Conservation (phyloP, 1,140 invertebrate genomes). For the Doryteuthis pealeii region DNA sequence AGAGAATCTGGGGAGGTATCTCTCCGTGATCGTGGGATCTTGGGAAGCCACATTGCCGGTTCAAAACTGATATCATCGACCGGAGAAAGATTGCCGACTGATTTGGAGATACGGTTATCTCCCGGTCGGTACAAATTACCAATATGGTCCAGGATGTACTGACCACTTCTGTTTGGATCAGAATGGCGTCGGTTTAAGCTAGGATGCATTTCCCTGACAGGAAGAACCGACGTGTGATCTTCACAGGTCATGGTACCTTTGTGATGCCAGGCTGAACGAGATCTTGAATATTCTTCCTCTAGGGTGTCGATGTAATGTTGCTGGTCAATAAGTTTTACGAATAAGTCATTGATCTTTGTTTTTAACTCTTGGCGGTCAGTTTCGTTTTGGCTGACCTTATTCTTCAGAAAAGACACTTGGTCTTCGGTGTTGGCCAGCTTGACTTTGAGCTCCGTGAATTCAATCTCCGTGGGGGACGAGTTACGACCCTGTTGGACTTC, state of each 20-base stretch:
- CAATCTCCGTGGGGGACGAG: constrained; percentile 3
- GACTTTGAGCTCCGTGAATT: constrained; percentile 12
- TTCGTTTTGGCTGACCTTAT: constrained; percentile 5
- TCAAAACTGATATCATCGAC: not conserved
- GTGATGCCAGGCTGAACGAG: not conserved
- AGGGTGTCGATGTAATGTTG: constrained; percentile 9
- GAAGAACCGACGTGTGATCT: not conserved
- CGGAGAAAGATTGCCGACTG: not conserved
- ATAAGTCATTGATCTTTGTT: constrained; percentile 4
- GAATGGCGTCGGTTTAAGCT: not conserved
- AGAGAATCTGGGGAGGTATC: constrained; percentile 5
- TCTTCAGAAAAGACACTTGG: constrained; percentile 13
- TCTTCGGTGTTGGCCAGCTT: constrained; percentile 10
- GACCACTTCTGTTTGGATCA: not conserved
- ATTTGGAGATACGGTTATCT: not conserved
- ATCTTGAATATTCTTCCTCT: not conserved
- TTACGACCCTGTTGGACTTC: constrained; percentile 20
- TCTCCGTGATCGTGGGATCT: not conserved
- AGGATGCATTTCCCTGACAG: not conserved
- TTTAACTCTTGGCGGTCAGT: constrained; percentile 9
- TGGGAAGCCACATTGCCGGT: not conserved
- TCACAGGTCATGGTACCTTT: not conserved
- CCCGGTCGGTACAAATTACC: not conserved
- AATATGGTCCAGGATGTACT: not conserved
- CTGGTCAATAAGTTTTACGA: not conserved